Evolutionary conservation across 2,113 vertebrate species (phyloP).

Genomic region (Rhea americana): DNA sequence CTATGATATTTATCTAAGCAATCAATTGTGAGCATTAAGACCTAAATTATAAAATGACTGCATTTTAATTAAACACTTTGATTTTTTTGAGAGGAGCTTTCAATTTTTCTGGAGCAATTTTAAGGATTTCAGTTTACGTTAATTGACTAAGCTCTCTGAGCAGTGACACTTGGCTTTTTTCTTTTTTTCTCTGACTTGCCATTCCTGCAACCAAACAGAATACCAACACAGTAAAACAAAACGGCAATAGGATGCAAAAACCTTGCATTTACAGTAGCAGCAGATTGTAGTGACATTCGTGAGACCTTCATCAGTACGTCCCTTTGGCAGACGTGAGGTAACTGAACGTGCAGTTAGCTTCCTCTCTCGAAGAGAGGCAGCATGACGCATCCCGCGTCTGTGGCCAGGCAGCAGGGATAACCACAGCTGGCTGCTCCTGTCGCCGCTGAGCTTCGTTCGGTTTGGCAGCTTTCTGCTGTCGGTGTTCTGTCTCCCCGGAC

Average conservation of each 20-base stretch:
- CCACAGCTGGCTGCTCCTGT: not conserved
- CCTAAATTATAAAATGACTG: too few species aligned
- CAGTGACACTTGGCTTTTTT: not conserved
- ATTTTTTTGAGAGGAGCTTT: not conserved
- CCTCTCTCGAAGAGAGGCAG: too few species aligned
- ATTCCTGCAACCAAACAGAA: not conserved
- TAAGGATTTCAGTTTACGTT: not conserved
- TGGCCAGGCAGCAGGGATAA: not conserved
- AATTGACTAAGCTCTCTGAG: too few species aligned
- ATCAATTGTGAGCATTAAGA: rapidly evolving
- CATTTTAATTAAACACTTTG: not conserved
- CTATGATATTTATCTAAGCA: not conserved
- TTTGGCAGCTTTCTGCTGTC: rapidly evolving
- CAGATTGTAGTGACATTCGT: too few species aligned
- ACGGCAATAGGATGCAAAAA: not conserved
- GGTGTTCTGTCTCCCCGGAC: not conserved
- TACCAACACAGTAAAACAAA: not conserved
- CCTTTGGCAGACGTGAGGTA: not conserved
- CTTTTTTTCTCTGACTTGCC: not conserved
- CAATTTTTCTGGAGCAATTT: not conserved
- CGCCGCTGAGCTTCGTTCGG: rapidly evolving
- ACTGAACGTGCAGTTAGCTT: too few species aligned
- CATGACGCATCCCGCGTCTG: too few species aligned
- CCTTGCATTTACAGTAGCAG: not conserved
- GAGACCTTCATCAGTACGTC: not conserved